These are phyloP conservation scores for Synanthedon vespiformis DNA, from an alignment of 2,888 invertebrate species.

Conservation along the genomic window DNA sequence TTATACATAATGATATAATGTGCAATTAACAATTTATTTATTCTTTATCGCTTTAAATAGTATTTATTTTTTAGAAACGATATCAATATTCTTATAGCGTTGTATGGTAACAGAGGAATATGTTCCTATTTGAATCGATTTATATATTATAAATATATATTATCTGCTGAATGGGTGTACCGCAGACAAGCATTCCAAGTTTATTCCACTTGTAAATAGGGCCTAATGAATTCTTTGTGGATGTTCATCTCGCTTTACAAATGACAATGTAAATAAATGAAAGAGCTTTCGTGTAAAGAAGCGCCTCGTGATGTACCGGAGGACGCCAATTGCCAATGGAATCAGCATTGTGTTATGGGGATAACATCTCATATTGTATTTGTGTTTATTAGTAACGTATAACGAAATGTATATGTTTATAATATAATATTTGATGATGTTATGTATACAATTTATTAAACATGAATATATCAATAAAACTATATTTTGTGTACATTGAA, in stretches of 20 bases:
- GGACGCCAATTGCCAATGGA: slow-evolving; percentile 46
- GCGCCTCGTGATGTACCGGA: slow-evolving; percentile 35
- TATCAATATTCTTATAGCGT: slow-evolving; percentile 45
- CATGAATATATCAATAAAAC: slow-evolving; percentile 72
- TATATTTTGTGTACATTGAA: slow-evolving; percentile 69
- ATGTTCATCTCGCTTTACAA: slow-evolving; percentile 59
- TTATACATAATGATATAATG: slow-evolving; percentile 41
- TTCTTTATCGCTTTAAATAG: slow-evolving; percentile 60
- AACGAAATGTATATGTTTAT: slow-evolving; percentile 71
- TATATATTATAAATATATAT: background rate
- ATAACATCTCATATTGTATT: slow-evolving; percentile 70
- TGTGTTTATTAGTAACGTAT: slow-evolving; percentile 68
- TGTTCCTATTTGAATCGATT: slow-evolving; percentile 50
- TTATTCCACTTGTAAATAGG: slow-evolving; percentile 68
- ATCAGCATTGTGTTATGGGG: slow-evolving; percentile 54
- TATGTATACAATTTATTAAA: slow-evolving; percentile 72
- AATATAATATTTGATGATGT: slow-evolving; percentile 71
- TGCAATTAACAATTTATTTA: slow-evolving; percentile 66
- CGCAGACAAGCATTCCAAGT: slow-evolving; percentile 65
- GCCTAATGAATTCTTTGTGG: slow-evolving; percentile 58
- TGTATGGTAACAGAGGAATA: slow-evolving; percentile 42
- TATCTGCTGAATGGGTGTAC: slow-evolving; percentile 34
- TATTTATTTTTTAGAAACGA: slow-evolving; percentile 64
- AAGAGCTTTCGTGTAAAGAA: slow-evolving; percentile 42
- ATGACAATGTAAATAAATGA: slow-evolving; percentile 57